Conservation (phyloP, 2,113 vertebrate genomes). For the Ceratotherium simum region DNA sequence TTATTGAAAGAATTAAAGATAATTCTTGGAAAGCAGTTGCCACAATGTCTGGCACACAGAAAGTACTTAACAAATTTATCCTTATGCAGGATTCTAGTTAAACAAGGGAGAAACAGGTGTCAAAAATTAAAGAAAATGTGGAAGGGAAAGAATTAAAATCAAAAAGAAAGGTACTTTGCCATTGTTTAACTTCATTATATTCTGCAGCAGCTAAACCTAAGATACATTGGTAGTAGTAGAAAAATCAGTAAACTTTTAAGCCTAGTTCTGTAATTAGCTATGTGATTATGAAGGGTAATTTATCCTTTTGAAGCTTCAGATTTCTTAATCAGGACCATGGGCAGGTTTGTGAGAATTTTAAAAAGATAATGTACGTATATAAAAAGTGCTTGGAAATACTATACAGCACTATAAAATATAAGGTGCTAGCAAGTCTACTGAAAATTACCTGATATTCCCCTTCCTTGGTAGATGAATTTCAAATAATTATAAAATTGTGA, state of each 20-base stretch:
- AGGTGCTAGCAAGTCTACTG: neutral
- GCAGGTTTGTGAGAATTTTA: neutral
- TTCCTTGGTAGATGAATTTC: constrained; percentile 32
- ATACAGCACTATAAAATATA: neutral
- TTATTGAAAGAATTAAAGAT: constrained; percentile 13
- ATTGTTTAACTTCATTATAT: neutral
- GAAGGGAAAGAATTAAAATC: neutral
- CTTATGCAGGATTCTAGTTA: neutral
- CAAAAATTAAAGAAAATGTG: neutral
- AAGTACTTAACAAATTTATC: neutral
- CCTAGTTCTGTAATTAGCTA: neutral
- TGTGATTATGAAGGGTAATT: neutral
- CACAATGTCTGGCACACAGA: neutral
- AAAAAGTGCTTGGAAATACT: neutral
- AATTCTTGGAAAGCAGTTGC: neutral
- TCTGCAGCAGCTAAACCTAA: neutral
- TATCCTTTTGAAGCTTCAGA: neutral
- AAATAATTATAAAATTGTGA: constrained; percentile 29
- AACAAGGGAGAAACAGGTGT: neutral
- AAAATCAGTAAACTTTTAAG: neutral
- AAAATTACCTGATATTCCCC: neutral
- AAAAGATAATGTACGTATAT: neutral
- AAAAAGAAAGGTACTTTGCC: neutral
- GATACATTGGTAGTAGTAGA: neutral
- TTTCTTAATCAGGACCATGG: neutral